phyloP scores from a whole-genome alignment of 2,888 invertebrate species.

The Lagria hirta region DNA sequence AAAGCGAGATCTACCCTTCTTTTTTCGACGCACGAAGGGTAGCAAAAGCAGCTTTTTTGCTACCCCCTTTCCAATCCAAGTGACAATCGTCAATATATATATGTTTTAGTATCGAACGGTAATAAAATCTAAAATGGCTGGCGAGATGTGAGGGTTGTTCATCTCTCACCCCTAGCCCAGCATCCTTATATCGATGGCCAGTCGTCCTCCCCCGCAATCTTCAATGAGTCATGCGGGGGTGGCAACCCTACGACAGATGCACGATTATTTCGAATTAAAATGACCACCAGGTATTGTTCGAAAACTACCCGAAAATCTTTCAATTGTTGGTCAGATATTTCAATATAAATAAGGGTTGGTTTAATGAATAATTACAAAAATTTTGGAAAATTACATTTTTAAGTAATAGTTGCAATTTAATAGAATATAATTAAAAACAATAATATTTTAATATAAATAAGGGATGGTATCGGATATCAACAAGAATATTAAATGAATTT shows the following conservation, averaged over 20 bases:
- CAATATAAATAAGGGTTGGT: too few species aligned
- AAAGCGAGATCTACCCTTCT: too few species aligned
- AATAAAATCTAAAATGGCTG: slow-evolving; percentile 57
- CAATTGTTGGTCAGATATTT: neutral
- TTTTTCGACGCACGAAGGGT: too few species aligned
- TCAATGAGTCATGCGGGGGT: slow-evolving; percentile 46
- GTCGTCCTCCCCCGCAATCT: slow-evolving; percentile 31
- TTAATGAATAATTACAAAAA: too few species aligned
- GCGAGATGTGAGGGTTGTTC: slow-evolving; percentile 36
- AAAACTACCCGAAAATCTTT: too few species aligned
- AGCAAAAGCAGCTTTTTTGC: too few species aligned
- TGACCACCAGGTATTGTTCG: slow-evolving; percentile 17
- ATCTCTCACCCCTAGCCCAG: slow-evolving; percentile 29
- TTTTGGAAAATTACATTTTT: too few species aligned
- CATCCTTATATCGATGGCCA: slow-evolving; percentile 29
- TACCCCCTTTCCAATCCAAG: slow-evolving; percentile 22
- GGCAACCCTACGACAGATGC: slow-evolving; percentile 41
- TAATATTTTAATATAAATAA: too few species aligned
- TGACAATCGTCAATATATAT: slow-evolving; percentile 27
- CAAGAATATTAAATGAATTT: too few species aligned
- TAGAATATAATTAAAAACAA: too few species aligned
- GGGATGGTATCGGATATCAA: too few species aligned
- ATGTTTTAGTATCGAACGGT: slow-evolving; percentile 52
- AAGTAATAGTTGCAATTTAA: too few species aligned
- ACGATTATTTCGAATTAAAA: slow-evolving; percentile 17